Evolutionary conservation across 2,888 invertebrate species (phyloP).

Genomic region (Cryptocheilus praepositus): DNA sequence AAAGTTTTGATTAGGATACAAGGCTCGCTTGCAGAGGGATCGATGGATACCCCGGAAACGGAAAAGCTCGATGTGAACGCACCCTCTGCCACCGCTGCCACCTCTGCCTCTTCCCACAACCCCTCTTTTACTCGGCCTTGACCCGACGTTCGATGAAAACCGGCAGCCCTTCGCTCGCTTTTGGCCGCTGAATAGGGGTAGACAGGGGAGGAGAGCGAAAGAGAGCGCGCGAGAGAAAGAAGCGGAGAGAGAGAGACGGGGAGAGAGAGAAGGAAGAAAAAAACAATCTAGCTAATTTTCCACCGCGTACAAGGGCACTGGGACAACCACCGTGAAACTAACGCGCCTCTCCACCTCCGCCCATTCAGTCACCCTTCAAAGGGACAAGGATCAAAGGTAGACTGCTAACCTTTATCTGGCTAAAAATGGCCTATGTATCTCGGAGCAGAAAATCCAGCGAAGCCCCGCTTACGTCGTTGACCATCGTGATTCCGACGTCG

Average conservation of each 20-base stretch:
- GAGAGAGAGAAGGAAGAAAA: constrained; percentile 30
- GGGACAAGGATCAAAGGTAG: constrained; percentile 49
- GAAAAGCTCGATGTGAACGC: constrained; percentile 53
- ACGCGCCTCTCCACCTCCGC: constrained; percentile 43
- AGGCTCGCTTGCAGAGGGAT: constrained; percentile 49
- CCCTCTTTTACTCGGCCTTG: constrained; percentile 37
- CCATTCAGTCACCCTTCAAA: constrained; percentile 51
- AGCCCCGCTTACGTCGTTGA: constrained; percentile 8
- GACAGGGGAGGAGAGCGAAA: constrained; percentile 11
- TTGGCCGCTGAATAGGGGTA: constrained; percentile 18
- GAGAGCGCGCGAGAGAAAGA: too few relatives aligned
- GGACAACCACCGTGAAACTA: constrained; percentile 54
- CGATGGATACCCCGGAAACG: constrained; percentile 54
- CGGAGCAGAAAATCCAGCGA: constrained; percentile 6
- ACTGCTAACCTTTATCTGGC: constrained; percentile 42
- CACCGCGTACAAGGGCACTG: constrained; percentile 61
- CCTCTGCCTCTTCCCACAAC: constrained; percentile 12
- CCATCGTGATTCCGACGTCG: too few relatives aligned
- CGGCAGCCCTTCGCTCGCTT: constrained; percentile 39
- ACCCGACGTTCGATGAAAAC: constrained; percentile 43
- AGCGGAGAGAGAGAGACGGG: too few relatives aligned
- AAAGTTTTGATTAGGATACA: constrained; percentile 57
- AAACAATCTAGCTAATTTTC: constrained; percentile 64
- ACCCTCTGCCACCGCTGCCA: constrained; percentile 19
- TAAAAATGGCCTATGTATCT: constrained; percentile 34